Percentiles rank a stretch among this genome's conserved stretches.
Conservation (phyloP, 2,113 vertebrate species). For the Chelonoidis abingdonii region DNA sequence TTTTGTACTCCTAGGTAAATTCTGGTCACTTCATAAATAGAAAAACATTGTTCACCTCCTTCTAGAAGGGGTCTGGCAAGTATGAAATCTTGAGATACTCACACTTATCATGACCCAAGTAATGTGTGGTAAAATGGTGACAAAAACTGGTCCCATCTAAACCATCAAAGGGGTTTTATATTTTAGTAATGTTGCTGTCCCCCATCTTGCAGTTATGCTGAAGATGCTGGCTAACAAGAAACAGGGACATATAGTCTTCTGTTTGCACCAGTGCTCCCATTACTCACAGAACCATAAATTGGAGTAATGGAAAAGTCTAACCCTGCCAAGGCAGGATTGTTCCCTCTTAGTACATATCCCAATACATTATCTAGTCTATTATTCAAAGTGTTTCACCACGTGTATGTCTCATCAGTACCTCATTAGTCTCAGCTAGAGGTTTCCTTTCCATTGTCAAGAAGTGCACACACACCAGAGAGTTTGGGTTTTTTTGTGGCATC, state of each 20-base stretch:
- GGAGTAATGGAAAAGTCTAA: rapidly evolving
- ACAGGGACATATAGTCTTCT: rapidly evolving
- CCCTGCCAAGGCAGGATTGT: rapidly evolving
- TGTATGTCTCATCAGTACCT: rapidly evolving
- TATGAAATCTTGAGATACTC: constrained; percentile 22
- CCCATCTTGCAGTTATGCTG: background rate
- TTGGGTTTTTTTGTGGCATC: rapidly evolving
- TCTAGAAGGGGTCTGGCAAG: background rate
- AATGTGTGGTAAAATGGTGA: background rate
- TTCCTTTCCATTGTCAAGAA: rapidly evolving
- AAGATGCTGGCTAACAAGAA: background rate
- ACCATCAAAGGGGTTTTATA: background rate
- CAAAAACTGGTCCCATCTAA: background rate
- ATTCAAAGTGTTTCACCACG: rapidly evolving
- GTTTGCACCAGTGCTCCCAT: rapidly evolving
- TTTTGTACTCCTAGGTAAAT: background rate
- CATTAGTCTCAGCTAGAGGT: rapidly evolving
- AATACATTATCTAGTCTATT: rapidly evolving
- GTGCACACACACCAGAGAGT: rapidly evolving
- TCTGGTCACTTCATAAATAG: constrained; percentile 6
- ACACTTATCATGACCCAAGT: background rate
- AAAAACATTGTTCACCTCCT: background rate
- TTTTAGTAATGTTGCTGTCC: background rate
- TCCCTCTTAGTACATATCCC: background rate
- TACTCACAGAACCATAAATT: rapidly evolving